Evolutionary conservation across 2,888 invertebrate genomes (phyloP).

Genomic region (Sycophila texana): DNA sequence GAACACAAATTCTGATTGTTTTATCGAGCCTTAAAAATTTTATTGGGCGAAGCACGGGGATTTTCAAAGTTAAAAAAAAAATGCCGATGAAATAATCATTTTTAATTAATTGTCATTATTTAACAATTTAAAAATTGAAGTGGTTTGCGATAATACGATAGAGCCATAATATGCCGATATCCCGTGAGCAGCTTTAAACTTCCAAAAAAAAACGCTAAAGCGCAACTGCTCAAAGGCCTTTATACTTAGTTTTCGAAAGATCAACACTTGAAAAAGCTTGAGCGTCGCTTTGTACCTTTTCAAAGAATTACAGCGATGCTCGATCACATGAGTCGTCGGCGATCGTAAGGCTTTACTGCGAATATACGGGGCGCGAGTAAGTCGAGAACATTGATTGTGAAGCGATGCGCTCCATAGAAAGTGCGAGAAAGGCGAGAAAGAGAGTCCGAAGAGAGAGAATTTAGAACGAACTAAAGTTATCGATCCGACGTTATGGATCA

Average conservation of each 20-base stretch:
- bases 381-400: not conserved
- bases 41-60: too few relatives aligned
- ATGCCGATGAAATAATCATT: too few relatives aligned
- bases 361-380: conserved; percentile 1
- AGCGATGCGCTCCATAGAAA: conserved; percentile 3
- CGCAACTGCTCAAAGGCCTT: not conserved
- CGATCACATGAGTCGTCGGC: not conserved
- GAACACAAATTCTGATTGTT: too few relatives aligned
- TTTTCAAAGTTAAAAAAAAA: too few relatives aligned
- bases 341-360: conserved; percentile 13
- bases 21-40: too few relatives aligned
- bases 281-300: too few relatives aligned
- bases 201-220: not conserved
- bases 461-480: not conserved
- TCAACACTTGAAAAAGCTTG: not conserved
- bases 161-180: too few relatives aligned
- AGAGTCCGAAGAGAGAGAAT: not conserved
- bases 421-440: not conserved
- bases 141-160: not conserved
- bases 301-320: conserved; percentile 12
- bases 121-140: not conserved
- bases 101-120: too few relatives aligned
- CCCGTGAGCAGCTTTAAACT: not conserved
- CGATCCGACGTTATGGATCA: not conserved
- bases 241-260: not conserved